Conservation (phyloP, 2,888 invertebrate genomes). For the Tetragonula carbonaria region DNA sequence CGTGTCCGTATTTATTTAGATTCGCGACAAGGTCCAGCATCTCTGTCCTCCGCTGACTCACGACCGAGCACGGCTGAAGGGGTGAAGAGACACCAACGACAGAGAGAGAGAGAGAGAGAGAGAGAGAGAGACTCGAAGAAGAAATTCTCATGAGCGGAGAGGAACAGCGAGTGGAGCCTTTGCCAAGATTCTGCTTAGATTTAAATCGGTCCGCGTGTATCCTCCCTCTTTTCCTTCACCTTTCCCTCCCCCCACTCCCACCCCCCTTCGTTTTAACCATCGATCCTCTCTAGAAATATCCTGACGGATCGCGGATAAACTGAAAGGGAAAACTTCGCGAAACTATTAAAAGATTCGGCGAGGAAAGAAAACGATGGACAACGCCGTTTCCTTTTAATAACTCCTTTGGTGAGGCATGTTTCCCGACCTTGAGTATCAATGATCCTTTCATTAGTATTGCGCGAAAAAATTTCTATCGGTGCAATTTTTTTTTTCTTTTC, state of each 20-base stretch:
- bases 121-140: constrained; percentile 2
- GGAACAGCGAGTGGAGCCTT: constrained; percentile 33
- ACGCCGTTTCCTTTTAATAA: not conserved
- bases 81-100: not conserved
- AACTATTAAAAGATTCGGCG: constrained; percentile 6
- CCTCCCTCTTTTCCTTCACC: constrained; percentile 14
- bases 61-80: constrained; percentile 26
- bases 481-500: too few relatives aligned
- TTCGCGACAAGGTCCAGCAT: constrained; percentile 72
- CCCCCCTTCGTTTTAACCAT: constrained; percentile 1
- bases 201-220: constrained; percentile 65
- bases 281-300: constrained; percentile 52
- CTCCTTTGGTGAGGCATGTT: not conserved
- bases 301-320: constrained; percentile 41
- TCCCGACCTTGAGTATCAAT: not conserved
- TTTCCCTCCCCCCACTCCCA: constrained; percentile 11
- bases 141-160: constrained; percentile 34
- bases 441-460: too few relatives aligned
- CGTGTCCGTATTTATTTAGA: constrained; percentile 78
- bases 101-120: constrained; percentile 15
- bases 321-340: not conserved
- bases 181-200: constrained; percentile 67
- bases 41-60: constrained; percentile 53
- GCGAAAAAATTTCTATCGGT: too few relatives aligned
- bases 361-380: not conserved